Conservation (phyloP, 2,888 invertebrate species). For the Drosophila putrida region DNA sequence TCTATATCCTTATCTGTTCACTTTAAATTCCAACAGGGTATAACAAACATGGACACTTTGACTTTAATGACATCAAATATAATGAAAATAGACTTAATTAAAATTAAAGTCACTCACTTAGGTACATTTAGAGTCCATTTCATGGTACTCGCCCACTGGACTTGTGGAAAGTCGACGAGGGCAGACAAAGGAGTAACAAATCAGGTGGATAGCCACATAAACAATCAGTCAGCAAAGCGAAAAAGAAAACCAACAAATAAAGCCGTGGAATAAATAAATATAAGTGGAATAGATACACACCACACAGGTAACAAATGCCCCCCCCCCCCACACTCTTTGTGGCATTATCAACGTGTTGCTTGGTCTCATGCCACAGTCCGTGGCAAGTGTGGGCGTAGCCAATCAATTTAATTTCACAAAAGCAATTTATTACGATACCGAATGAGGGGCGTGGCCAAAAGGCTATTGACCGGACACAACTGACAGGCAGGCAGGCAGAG, state of each 20-base stretch:
- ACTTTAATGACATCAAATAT: background rate
- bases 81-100: background rate
- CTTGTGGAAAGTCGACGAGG: background rate
- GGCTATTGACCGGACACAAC: slow-evolving; percentile 59
- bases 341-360: slow-evolving; percentile 36
- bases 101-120: background rate
- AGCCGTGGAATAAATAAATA: slow-evolving; percentile 53
- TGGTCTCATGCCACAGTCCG: background rate
- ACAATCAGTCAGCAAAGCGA: slow-evolving; percentile 62
- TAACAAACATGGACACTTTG: too few species aligned
- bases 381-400: slow-evolving; percentile 28
- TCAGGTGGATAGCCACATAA: slow-evolving; percentile 62
- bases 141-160: background rate
- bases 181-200: slow-evolving; percentile 46
- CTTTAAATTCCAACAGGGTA: too few species aligned
- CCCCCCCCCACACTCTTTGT: background rate
- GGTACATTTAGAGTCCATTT: background rate
- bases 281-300: slow-evolving; percentile 7
- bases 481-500: slow-evolving; percentile 9
- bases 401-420: slow-evolving; percentile 81
- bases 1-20: too few species aligned
- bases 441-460: slow-evolving; percentile 41
- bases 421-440: slow-evolving; percentile 73
- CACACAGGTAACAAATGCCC: slow-evolving; percentile 15
- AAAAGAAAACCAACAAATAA: slow-evolving; percentile 24